Base-by-base conservation (phyloP, 2,113 vertebrate species). In the Colius striatus region DNA sequence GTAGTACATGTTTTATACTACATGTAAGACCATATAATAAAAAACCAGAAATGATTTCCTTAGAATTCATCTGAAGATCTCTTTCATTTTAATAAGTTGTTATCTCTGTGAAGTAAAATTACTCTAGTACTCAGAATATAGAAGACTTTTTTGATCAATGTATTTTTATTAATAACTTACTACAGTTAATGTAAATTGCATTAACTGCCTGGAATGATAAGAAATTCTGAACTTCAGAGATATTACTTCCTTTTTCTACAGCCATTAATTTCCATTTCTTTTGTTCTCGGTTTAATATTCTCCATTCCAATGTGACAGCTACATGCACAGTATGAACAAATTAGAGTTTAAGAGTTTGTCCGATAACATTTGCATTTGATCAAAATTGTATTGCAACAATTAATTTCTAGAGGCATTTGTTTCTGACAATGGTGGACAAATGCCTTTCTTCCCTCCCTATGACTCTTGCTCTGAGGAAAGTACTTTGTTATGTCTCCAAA, bases 121-220 rank as follows among this genome's bases (percentile, higher is more conserved):
- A 79, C 72, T 92, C 3, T 2, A 36, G 67, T 73, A 18, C 53
- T 85, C 74, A 41, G 36, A 71, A 57, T 20, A 45, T 13, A 47
- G 45, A 66, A 25, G 63, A 65, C 74, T 89, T 85, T 89, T 81
- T 61, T 89, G 70, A 90, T 92, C 51, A 21, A 51, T 74, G 47
- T 30, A 48, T 72, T 96, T 95, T 84, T 81, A 90, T 87, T 77
- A 94, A 88, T 90, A 92, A 62, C 26, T 76, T n/a, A 25, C 38
- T 26, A 57, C 32, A 79, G 77, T 26, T 54, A 51, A 54, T 78
- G 67, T 30, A 91, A 92, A 76, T 73, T 89, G 51, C 16, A 94
- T 87, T 78, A 93, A 63, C 11, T 74, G 34, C 62, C 47, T n/a
- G 60, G 65, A 68, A 81, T 58, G 30, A 93, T 73, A 91, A 50